Percentiles rank a stretch among this genome's conserved stretches.
Evolutionary conservation across 2,888 invertebrate species (phyloP).

Genomic region (Caenorhabditis wallacei): DNA sequence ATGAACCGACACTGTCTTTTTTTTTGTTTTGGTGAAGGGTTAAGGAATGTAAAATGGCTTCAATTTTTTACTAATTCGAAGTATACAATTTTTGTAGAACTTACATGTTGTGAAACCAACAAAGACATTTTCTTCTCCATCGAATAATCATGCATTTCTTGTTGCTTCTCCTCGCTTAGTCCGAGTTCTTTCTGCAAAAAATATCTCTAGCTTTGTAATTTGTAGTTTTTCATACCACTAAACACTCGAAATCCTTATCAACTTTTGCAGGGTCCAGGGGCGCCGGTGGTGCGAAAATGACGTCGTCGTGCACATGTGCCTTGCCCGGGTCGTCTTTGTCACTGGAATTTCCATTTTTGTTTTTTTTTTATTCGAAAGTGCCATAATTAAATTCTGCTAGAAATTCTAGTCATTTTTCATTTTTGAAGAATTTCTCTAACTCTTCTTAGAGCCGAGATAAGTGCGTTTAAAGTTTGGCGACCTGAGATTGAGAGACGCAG

Average conservation of each 20-base stretch:
- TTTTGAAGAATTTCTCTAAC: background rate
- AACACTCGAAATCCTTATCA: slow-evolving; percentile 61
- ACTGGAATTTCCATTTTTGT: slow-evolving; percentile 22
- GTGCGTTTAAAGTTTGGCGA: background rate
- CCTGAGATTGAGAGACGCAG: background rate
- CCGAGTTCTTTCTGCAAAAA: slow-evolving; percentile 78
- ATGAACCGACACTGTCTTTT: slow-evolving; percentile 30
- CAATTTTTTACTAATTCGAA: too few relatives aligned
- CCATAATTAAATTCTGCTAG: background rate
- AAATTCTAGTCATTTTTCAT: background rate
- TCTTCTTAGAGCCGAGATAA: background rate
- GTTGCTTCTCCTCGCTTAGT: slow-evolving; percentile 77
- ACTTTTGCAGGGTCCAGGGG: slow-evolving; percentile 60
- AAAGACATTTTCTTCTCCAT: slow-evolving; percentile 79
- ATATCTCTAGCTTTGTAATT: background rate
- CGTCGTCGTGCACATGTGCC: slow-evolving; percentile 31
- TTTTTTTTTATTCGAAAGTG: background rate
- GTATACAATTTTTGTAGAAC: background rate
- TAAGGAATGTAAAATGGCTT: background rate
- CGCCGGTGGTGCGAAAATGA: slow-evolving; percentile 40
- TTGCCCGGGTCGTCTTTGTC: slow-evolving; percentile 63
- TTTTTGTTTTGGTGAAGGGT: too few relatives aligned
- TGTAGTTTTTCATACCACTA: slow-evolving; percentile 44
- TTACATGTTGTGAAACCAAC: slow-evolving; percentile 71
- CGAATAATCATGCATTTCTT: slow-evolving; percentile 75